Base-by-base conservation (phyloP, 2,113 vertebrate species). In the Lethenteron reissneri region DNA sequence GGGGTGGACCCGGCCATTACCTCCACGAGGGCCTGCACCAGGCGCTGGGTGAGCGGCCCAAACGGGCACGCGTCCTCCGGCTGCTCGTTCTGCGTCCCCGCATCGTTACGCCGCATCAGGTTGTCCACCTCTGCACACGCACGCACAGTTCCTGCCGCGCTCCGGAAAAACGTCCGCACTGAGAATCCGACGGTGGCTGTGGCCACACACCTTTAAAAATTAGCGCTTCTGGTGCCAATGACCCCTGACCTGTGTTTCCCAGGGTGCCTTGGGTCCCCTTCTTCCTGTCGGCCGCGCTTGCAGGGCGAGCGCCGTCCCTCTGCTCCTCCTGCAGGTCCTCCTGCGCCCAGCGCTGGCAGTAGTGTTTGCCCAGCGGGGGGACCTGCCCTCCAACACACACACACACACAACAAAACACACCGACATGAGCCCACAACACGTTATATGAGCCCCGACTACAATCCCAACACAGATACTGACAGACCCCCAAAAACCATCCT, bases 341-440 rank as follows among this genome's bases (percentile, higher is more conserved):
- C 72, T 97, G 94, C 56, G 94, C 94, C 94, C 94, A 99, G 3
- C 94, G 88, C 76, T 91, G 90, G 13, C 91, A 96, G 75, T 96
- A 97, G 77, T 97, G 92, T 77, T 96, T 97, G 58, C 94, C 92
- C 57, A 96, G n/a, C n/a, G n/a, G 86, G 0, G 92, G 94, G 71
- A 92, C 89, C 92, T 99, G 76, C 12, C 12, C 14, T 12, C 10
- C 9, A 58, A 14, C 3, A 13, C 7, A 12, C 56, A 57, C 15
- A n/a, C 17, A 57, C 10, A 9, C 7, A 19, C 70, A 21, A 56
- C 17, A 14, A 19, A 14, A 10, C 14, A 8, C 13, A 41, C 56
- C 8, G 4, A 8, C 4, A 11, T 57, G 19, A 10, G 25, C 1
- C 10, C 13, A 8, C 56, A 13, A 59, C 58, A 72, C 12, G 3